Evolutionary conservation across 2,797 vertebrate genomes (phyloP).

Genomic region (Australoheros facetus): DNA sequence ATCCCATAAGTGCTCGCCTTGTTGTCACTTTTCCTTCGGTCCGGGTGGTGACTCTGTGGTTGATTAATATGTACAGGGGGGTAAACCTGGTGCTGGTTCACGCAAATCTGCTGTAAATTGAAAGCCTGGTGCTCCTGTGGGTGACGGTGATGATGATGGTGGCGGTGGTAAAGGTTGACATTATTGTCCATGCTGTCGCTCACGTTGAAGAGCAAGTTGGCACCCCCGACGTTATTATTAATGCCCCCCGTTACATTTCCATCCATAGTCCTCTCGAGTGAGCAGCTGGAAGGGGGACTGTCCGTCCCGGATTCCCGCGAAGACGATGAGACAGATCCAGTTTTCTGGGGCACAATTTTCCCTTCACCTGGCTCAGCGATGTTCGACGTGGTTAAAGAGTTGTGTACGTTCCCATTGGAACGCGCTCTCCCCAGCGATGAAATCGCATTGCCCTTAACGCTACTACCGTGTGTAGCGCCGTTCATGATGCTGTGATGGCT

Average conservation of each 20-base stretch:
- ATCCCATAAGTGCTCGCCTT: constrained; percentile 98
- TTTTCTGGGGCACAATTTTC: constrained; percentile 82
- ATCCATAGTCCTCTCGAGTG: constrained; percentile 78
- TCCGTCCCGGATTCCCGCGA: constrained; percentile 86
- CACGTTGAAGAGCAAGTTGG: constrained; percentile 79
- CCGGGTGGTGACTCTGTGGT: constrained; percentile 85
- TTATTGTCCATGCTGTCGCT: constrained; percentile 80
- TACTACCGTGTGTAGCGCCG: constrained; percentile 45
- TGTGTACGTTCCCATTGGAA: constrained; percentile 60
- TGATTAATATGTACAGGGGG: constrained; percentile 70
- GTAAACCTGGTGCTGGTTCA: constrained; percentile 72
- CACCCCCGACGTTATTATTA: constrained; percentile 77
- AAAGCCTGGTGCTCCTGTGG: constrained; percentile 73
- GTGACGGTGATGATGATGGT: constrained; percentile 57
- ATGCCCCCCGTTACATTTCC: constrained; percentile 70
- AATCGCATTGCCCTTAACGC: constrained; percentile 57
- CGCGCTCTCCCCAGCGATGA: constrained; percentile 59
- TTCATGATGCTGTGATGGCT: constrained; percentile 74
- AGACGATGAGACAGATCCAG: constrained; percentile 83
- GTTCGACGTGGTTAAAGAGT: constrained; percentile 58
- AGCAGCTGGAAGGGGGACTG: constrained; percentile 81
- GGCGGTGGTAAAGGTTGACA: constrained; percentile 69
- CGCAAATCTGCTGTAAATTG: constrained; percentile 76
- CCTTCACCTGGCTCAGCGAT: constrained; percentile 71
- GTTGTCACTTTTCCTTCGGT: constrained; percentile 95